Evolutionary conservation across 2,113 vertebrate species (phyloP), one percentile per base, ranked within the genome.

Genomic region (Fukomys damarensis): DNA sequence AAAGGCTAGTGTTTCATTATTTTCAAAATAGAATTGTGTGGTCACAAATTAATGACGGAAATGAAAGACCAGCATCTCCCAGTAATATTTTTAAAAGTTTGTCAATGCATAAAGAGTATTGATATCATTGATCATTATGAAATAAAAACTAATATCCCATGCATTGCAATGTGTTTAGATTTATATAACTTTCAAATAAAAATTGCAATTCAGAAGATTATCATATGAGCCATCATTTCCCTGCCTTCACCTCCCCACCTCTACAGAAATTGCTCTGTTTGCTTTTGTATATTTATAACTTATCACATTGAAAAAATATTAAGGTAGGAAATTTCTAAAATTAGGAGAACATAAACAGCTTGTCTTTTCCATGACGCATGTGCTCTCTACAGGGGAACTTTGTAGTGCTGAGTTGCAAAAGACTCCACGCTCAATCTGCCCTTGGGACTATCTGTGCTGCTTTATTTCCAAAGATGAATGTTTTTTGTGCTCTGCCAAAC

Each of bases 401-500:
- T 52, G 46, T 46, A 83, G 91, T 91, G 92, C 95, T 92, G 94
- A 96, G 46, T 86, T 86, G 97, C 76, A 90, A 88, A 95, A 92
- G 26, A 86, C 79, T 95, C 82, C 77, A 46, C 95, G 54, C 43
- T 59, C 72, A 84, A 22, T 74, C 41, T 95, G 77, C 90, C 95
- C 92, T 95, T 95, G 70, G 87, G 96, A 96, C 63, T 84, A 4
- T 81, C 68, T 92, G 30, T 32, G 49, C 74, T 91, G 14, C 77
- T 94, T 88, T 83, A 88, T 56, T 93, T 95, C 70, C 63, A 90
- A 95, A 97, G 96, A 97, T 30, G 85, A 88, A 97, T 96, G 85
- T 91, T 61, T 90, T 90, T 63, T 74, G 17, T 74, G 59, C 46
- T 92, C 59, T 96, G 89, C 85, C 94, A 96, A 97, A 97, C 43